phyloP scores from a whole-genome alignment of 2,797 vertebrate species.

The Taeniopygia guttata region DNA sequence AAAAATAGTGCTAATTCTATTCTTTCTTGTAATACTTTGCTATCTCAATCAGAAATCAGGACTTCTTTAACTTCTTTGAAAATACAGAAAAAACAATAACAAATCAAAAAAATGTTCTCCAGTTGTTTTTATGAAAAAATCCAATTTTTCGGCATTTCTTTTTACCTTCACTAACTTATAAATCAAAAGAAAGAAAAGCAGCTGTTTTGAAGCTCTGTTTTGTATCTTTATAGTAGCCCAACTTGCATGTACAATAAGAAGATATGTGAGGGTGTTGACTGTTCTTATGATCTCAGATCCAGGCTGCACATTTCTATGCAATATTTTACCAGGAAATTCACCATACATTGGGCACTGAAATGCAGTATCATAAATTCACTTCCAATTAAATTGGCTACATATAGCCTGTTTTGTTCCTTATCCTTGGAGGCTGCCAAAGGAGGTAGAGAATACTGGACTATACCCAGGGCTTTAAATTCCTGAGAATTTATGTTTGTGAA shows the following conservation, averaged over 20 bases:
- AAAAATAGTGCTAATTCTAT: not conserved
- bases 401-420: not conserved
- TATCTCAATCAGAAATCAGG: not conserved
- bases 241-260: not conserved
- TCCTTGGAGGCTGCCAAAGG: not conserved
- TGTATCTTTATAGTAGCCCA: not conserved
- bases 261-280: not conserved
- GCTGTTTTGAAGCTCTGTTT: not conserved
- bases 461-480: slow-evolving; percentile 31
- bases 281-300: not conserved
- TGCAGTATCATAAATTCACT: slow-evolving; percentile 9
- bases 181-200: not conserved
- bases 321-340: slow-evolving; percentile 15
- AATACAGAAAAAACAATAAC: not conserved
- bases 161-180: not conserved
- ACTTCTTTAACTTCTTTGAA: not conserved
- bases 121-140: not conserved
- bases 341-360: not conserved
- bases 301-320: not conserved
- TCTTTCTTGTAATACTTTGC: not conserved
- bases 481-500: slow-evolving; percentile 39
- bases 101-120: not conserved
- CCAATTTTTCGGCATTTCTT: not conserved
- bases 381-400: slow-evolving; percentile 13
- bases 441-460: slow-evolving; percentile 41